phyloP scores from a whole-genome alignment of 2,113 vertebrate genomes.

The Gymnobelideus leadbeateri region DNA sequence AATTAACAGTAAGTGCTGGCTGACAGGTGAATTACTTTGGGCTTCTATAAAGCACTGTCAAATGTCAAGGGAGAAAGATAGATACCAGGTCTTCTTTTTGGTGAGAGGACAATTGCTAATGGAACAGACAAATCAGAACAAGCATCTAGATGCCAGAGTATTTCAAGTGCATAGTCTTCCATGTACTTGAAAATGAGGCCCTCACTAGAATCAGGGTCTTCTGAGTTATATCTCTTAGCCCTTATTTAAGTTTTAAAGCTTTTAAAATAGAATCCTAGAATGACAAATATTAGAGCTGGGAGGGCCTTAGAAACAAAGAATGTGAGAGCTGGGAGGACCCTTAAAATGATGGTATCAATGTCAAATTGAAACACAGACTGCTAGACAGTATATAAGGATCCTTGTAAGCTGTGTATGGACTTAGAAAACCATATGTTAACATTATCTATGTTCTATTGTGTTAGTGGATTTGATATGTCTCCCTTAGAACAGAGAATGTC shows the following conservation, averaged over 20 bases:
- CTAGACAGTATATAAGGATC: neutral
- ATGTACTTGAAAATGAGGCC: neutral
- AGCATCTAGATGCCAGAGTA: neutral
- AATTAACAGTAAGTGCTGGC: slow-evolving; percentile 1
- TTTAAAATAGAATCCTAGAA: neutral
- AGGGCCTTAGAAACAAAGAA: neutral
- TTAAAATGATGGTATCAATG: neutral
- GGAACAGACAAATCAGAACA: neutral
- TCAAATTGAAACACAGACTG: neutral
- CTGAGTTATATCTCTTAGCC: neutral
- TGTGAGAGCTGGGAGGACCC: neutral
- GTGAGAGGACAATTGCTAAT: neutral
- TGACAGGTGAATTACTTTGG: slow-evolving; percentile 2
- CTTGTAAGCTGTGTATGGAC: neutral
- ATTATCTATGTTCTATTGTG: neutral
- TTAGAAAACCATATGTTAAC: neutral
- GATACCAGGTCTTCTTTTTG: neutral
- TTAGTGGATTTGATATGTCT: neutral
- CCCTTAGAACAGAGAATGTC: neutral
- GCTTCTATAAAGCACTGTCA: neutral
- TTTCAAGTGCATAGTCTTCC: neutral
- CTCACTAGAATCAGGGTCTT: neutral
- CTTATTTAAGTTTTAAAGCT: neutral
- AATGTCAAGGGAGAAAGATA: neutral
- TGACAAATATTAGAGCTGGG: neutral